Evolutionary conservation across 2,888 invertebrate genomes (phyloP), one percentile per base, ranked within the genome.

Genomic region (Mimas tiliae): DNA sequence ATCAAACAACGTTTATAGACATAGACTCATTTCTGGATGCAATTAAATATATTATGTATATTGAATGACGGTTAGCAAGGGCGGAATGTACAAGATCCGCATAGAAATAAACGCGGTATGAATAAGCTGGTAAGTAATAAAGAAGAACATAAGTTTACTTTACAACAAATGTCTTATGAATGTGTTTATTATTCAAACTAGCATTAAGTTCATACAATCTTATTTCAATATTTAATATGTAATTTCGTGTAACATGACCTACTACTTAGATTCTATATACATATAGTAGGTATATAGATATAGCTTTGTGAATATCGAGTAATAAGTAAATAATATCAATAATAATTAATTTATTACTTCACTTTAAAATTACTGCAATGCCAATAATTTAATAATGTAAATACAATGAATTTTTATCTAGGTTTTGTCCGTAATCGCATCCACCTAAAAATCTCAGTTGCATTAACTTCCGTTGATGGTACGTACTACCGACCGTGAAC

Each of bases 1-100:
- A 38, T 62, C 47, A 62, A 53, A 14, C 53, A 42, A 38, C 55
- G 16, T n/a, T 42, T 72, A 64, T 70, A 68, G 71, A 64, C 65
- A 73, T 72, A 69, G 65, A 67, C 69, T 64, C 50, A 58, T 42
- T 70, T 70, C 62, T 58, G 73, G 72, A 73, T 73, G 71, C 70
- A 76, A 74, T 81, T 75, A 77, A 79, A 77, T n/a, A n/a, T n/a
- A n/a, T n/a, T n/a, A n/a, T 79, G 74, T 70, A 78, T 75, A 76
- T 72, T 74, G 77, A 76, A 78, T 66, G 67, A 67, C 73, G 74
- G 68, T 70, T 62, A 67, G 72, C 82, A 81, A 82, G 75, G 79
- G 73, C 81, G 72, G 66, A 68, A 68, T 45, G 64, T 67, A 65
- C 58, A 68, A 81, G 78, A 83, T 85, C 79, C 58, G 58, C 58